Evolutionary conservation across 2,888 invertebrate genomes (phyloP).

Genomic region (Odontomyia ornata): DNA sequence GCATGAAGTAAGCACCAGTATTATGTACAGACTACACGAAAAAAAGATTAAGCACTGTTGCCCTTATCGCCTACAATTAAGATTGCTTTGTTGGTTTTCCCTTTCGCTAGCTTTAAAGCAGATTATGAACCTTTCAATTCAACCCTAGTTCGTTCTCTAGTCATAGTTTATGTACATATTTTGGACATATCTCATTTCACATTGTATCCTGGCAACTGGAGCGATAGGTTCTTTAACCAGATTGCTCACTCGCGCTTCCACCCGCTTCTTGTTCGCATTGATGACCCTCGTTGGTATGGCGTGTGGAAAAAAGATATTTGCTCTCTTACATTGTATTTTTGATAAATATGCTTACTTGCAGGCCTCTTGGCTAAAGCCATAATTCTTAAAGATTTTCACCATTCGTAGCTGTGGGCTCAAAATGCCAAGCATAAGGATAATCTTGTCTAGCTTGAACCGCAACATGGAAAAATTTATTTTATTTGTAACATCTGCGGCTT

Average conservation of each 20-base stretch:
- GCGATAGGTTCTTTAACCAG: not conserved
- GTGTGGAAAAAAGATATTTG: not conserved
- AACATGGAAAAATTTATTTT: constrained; percentile 46
- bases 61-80: constrained; percentile 13
- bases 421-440: too few species aligned
- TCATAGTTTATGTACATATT: constrained; percentile 25
- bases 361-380: constrained; percentile 5
- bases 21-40: not conserved
- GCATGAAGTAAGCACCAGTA: not conserved
- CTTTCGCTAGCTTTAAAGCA: not conserved
- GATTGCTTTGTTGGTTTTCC: constrained; percentile 14
- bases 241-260: not conserved
- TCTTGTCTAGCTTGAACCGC: too few species aligned
- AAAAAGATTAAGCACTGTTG: constrained; percentile 2
- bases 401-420: too few species aligned
- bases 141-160: not conserved
- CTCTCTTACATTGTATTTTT: constrained; percentile 24
- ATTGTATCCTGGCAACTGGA: not conserved
- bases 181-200: constrained; percentile 10
- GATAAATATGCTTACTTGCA: constrained; percentile 43
- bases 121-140: constrained; percentile 10
- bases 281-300: not conserved
- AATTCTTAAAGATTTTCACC: not conserved
- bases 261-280: not conserved
- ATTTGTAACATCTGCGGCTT: constrained; percentile 48